A percentile compares a stretch with the other conserved stretches of the same genome.
Conservation (phyloP, 2,888 invertebrate genomes). For the Temnothorax rugatulus region DNA sequence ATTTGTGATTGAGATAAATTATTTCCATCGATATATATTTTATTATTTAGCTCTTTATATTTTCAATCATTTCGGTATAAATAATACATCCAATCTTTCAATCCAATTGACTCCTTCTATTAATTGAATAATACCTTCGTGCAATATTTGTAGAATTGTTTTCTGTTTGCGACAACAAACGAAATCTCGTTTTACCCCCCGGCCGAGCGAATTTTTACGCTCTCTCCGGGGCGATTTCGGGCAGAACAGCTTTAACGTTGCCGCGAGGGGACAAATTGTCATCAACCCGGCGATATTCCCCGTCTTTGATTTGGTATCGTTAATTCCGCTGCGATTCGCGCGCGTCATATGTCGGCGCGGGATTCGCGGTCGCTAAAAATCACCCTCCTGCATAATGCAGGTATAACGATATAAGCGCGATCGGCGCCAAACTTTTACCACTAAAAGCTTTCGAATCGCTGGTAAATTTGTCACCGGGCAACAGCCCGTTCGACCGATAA, state of each 20-base stretch:
- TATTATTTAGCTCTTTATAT: neutral
- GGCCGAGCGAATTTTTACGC: neutral
- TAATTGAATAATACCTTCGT: neutral
- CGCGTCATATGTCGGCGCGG: constrained; percentile 30
- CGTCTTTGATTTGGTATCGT: neutral
- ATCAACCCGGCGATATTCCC: neutral
- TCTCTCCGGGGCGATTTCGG: neutral
- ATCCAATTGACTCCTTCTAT: neutral
- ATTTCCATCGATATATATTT: neutral
- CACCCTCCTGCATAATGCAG: constrained; percentile 52
- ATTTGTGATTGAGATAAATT: neutral
- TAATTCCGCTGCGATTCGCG: constrained; percentile 30
- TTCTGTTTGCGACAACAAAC: neutral
- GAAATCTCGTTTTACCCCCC: neutral
- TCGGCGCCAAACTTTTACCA: constrained; percentile 67
- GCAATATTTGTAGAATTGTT: neutral
- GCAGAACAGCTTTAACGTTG: neutral
- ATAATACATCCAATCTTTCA: neutral
- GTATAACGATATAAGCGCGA: constrained; percentile 66
- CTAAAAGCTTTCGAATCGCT: constrained; percentile 73
- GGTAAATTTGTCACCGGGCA: constrained; percentile 71
- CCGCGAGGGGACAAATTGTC: neutral
- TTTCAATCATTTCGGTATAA: neutral
- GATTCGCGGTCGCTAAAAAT: constrained; percentile 53
- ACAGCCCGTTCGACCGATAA: constrained; percentile 61